Evolutionary conservation across 2,797 vertebrate species (phyloP), one percentile per base, ranked within the genome.

Genomic region (Etheostoma nigrum): DNA sequence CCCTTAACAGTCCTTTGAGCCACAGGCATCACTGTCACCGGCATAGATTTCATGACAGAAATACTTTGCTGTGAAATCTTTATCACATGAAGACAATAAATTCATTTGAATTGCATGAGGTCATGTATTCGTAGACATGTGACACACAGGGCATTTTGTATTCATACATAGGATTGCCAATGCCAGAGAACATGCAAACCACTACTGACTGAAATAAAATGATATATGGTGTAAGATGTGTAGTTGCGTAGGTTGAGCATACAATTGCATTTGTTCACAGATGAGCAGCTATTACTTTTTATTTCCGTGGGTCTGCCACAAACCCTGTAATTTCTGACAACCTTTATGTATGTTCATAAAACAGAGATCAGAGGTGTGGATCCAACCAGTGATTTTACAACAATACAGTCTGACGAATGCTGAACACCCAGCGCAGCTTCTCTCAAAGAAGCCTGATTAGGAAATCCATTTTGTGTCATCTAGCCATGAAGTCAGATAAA

Each of bases 401-500:
- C 94, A 95, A 94, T 94, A 79, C 73, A 64, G 76, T 72, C 90
- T 95, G 94, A 95, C 95, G 91, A 94, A 83, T 51, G 71, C 68
- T 55, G 48, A 91, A 85, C 86, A 80, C 76, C 78, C 66, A 53
- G 54, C 77, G 78, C 86, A 82, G 80, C 61, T 82, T 86, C 74
- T 64, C 75, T 87, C 85, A 90, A 87, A 89, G 79, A 83, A 12
- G 51, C 21, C 79, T 90, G 87, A 94, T 93, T 93, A 88, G 80
- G 71, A 93, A 94, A 94, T 94, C 87, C 58, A 91, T 94, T 93
- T 92, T 79, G 75, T 75, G 83, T 88, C 71, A 89, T 86, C 79
- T 67, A 71, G 42, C 48, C 53, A 78, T 81, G 57, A 90, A 79
- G 82, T 86, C 74, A 78, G 54, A 89, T 60, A 71, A 78, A 72